Evolutionary conservation across 2,888 invertebrate genomes (phyloP).

Genomic region (Sepioteuthis lessoniana): DNA sequence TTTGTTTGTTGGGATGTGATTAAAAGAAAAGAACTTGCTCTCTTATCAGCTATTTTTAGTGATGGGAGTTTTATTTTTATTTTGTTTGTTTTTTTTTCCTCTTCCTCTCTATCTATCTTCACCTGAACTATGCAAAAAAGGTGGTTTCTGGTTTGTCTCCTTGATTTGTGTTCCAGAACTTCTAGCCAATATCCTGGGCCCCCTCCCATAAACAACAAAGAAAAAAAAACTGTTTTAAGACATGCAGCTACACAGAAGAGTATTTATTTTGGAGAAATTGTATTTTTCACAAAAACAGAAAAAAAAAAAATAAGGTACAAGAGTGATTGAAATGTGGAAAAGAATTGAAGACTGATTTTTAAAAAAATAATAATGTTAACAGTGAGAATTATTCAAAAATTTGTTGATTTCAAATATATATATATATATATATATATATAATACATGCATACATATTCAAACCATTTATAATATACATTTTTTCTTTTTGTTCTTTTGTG

Average conservation of each 20-base stretch:
- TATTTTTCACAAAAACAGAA: not conserved
- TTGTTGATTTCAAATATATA: constrained; percentile 1
- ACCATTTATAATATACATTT: not conserved
- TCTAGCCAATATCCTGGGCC: constrained; percentile 23
- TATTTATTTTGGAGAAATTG: constrained; percentile 21
- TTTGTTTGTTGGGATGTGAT: not conserved
- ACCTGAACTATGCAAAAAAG: not conserved
- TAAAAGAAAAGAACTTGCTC: not conserved
- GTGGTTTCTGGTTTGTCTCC: not conserved
- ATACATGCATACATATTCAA: not conserved
- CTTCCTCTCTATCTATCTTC: not conserved
- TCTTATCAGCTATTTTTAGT: not conserved
- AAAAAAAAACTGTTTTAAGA: not conserved
- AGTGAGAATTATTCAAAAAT: not conserved
- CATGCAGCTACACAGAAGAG: not conserved
- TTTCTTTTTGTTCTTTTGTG: not conserved
- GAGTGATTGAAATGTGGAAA: not conserved
- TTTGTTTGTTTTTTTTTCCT: too few relatives aligned
- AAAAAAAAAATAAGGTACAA: not conserved
- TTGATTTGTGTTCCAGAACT: constrained; percentile 33
- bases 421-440: not conserved
- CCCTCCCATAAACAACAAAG: not conserved
- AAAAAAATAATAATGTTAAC: not conserved
- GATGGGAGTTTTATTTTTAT: too few relatives aligned
- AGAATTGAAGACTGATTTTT: too few relatives aligned